phyloP scores from a whole-genome alignment of 1,140 invertebrate genomes.

The Diorhabda sublineata region DNA sequence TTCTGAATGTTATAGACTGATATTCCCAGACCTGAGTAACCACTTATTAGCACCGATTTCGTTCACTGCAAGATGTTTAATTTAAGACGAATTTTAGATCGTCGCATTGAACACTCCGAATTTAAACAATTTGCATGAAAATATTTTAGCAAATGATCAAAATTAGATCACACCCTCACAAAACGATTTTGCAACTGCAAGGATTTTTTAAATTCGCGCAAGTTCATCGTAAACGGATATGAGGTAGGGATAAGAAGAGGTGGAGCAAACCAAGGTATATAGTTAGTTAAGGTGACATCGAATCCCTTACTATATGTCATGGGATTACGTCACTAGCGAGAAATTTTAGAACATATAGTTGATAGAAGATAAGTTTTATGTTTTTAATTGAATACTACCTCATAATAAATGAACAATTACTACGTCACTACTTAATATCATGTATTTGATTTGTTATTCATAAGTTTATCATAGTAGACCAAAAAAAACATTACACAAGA shows the following conservation, averaged over 20 bases:
- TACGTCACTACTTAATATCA: too few species aligned
- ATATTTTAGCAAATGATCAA: neutral
- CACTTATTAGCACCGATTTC: neutral
- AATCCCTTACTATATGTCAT: too few species aligned
- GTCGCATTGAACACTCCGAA: constrained; percentile 3
- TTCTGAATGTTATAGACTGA: neutral
- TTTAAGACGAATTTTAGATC: constrained; percentile 17
- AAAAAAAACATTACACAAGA: too few species aligned
- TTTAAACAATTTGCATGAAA: neutral
- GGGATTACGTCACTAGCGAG: too few species aligned
- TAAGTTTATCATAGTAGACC: too few species aligned
- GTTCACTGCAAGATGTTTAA: neutral
- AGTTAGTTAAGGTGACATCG: neutral
- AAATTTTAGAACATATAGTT: too few species aligned
- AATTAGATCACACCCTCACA: neutral
- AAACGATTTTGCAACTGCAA: neutral
- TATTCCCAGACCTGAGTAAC: neutral
- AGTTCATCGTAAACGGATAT: neutral
- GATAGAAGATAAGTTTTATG: too few species aligned
- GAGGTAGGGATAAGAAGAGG: neutral
- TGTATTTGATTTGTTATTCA: too few species aligned
- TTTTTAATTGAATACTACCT: too few species aligned
- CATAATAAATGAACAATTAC: too few species aligned
- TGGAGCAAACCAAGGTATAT: neutral
- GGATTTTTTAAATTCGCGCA: neutral